Conservation (phyloP, 2,113 vertebrate species). For the Cyanoliseus patagonus region DNA sequence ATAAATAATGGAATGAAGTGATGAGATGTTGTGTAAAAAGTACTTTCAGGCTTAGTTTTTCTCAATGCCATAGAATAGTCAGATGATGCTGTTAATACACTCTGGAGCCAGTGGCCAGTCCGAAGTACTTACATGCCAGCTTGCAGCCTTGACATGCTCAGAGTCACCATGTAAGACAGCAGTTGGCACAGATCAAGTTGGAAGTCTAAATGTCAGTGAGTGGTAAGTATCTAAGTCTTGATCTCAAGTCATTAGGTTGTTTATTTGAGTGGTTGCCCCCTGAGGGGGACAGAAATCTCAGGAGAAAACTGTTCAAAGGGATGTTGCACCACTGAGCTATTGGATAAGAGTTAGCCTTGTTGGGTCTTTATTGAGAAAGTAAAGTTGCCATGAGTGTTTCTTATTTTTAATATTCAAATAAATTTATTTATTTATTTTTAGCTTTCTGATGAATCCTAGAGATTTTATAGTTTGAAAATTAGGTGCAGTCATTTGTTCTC, state of each 20-base stretch:
- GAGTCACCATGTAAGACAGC: background rate
- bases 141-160: slow-evolving; percentile 5
- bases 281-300: slow-evolving; percentile 57
- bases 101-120: slow-evolving; percentile 1
- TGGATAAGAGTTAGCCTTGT: background rate
- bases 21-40: background rate
- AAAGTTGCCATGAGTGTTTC: background rate
- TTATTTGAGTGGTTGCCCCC: slow-evolving; percentile 37
- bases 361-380: background rate
- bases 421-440: background rate
- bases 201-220: slow-evolving; percentile 52
- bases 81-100: background rate
- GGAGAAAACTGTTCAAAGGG: slow-evolving; percentile 28
- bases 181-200: slow-evolving; percentile 31
- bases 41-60: background rate
- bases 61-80: background rate
- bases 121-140: background rate
- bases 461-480: background rate
- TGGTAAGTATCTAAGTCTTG: slow-evolving; percentile 43
- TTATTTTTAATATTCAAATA: background rate
- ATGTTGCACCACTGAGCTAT: background rate
- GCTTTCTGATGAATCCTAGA: background rate
- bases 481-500: background rate
- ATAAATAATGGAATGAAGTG: background rate
- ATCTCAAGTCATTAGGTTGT: slow-evolving; percentile 24